phyloP scores from a whole-genome alignment of 2,113 vertebrate species.

The Probosciger aterrimus region DNA sequence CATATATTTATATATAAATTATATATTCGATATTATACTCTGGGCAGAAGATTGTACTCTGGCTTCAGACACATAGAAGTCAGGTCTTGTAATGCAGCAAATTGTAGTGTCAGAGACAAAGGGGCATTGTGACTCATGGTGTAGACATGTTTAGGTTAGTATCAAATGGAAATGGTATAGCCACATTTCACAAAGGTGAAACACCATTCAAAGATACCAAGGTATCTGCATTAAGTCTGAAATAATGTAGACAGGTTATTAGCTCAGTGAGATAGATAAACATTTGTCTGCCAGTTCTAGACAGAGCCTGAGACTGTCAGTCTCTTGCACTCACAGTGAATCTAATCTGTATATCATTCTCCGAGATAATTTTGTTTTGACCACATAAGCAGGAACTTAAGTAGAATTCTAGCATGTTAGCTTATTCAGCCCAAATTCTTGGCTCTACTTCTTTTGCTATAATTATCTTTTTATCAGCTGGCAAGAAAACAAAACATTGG shows the following conservation, averaged over 20 bases:
- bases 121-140: neutral
- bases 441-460: neutral
- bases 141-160: neutral
- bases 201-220: neutral
- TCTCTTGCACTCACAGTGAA: neutral
- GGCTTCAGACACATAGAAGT: neutral
- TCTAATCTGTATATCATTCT: neutral
- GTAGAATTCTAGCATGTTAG: neutral
- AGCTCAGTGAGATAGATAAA: neutral
- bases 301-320: neutral
- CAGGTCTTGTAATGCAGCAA: accelerated
- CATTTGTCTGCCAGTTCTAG: neutral
- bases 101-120: accelerated
- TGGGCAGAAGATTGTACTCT: neutral
- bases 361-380: neutral
- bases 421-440: neutral
- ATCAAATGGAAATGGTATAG: neutral
- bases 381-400: neutral
- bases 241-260: neutral
- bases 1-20: too few relatives aligned
- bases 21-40: too few relatives aligned
- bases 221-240: neutral
- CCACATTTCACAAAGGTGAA: neutral
- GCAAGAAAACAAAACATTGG: neutral
- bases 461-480: neutral